These are phyloP conservation scores for Drosophila suboccidentalis DNA, from an alignment of 2,888 invertebrate species.

Conservation along the genomic window DNA sequence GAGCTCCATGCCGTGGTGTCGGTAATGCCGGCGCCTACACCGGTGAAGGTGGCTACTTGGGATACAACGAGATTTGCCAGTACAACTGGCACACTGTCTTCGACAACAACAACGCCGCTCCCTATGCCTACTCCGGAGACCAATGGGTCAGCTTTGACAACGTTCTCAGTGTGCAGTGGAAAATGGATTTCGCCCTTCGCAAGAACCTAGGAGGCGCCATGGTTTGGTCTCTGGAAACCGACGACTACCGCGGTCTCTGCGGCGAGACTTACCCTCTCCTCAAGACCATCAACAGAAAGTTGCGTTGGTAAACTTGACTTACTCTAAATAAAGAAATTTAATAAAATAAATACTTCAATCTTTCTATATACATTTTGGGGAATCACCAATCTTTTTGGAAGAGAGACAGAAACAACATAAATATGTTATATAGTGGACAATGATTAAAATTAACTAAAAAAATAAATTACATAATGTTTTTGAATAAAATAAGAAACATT, in stretches of 20 bases:
- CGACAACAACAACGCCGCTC: conserved; percentile 86
- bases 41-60: conserved; percentile 87
- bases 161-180: conserved; percentile 91
- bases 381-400: too few relatives aligned
- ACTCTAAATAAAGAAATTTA: background rate
- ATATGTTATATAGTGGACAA: too few relatives aligned
- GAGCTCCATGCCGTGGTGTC: conserved; percentile 59
- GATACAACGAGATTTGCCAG: conserved; percentile 90
- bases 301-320: conserved; percentile 61
- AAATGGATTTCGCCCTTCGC: conserved; percentile 93
- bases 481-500: too few relatives aligned
- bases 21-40: conserved; percentile 87
- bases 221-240: conserved; percentile 92
- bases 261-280: conserved; percentile 88
- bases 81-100: conserved; percentile 82
- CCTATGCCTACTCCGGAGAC: conserved; percentile 93
- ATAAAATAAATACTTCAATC: background rate
- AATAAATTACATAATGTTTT: too few relatives aligned
- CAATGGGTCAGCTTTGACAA: conserved; percentile 98
- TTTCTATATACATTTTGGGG: too few relatives aligned
- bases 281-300: conserved; percentile 76
- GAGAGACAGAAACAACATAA: too few relatives aligned
- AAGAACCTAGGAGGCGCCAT: conserved; percentile 91
- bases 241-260: conserved; percentile 95
- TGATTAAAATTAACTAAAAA: too few relatives aligned